phyloP scores from a whole-genome alignment of 2,113 vertebrate species.

The Stomatorhinus ivindoensis region DNA sequence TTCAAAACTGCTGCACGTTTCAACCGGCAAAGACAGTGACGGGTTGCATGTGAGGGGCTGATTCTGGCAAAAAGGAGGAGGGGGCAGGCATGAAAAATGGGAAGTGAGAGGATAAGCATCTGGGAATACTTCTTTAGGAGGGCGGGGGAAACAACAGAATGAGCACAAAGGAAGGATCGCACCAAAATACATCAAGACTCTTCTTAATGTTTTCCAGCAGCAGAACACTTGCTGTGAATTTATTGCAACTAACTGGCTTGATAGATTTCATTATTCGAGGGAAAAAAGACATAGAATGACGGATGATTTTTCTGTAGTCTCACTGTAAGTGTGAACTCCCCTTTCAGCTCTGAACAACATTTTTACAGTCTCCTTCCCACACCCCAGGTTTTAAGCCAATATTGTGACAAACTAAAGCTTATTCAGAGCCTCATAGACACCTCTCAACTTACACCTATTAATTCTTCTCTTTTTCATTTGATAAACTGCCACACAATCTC shows the following conservation, averaged over 20 bases:
- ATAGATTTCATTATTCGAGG: conserved; percentile 2
- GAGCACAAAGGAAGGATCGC: conserved; percentile 54
- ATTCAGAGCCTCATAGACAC: neutral
- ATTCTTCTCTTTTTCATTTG: conserved; percentile 26
- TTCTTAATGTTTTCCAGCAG: conserved; percentile 20
- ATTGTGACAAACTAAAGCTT: conserved; percentile 6
- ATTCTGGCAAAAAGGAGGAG: conserved; percentile 22
- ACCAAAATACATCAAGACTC: conserved; percentile 53
- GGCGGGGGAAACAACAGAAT: conserved; percentile 34
- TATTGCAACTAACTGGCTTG: neutral
- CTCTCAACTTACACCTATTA: conserved; percentile 13
- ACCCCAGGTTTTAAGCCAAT: neutral
- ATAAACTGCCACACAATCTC: conserved; percentile 27
- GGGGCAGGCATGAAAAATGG: conserved; percentile 20
- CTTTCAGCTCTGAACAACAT: neutral
- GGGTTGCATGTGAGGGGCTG: conserved; percentile 27
- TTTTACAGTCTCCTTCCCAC: neutral
- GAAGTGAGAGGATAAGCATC: conserved; percentile 46
- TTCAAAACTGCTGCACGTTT: neutral
- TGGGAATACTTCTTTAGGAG: conserved; percentile 50
- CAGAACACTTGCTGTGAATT: neutral
- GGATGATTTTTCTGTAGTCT: neutral
- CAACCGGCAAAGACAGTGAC: conserved; percentile 23
- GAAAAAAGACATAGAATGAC: neutral
- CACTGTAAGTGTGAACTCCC: neutral